Evolutionary conservation across 2,888 invertebrate genomes (phyloP), one percentile per base, ranked within the genome.

Genomic region (Eurytoma californica): DNA sequence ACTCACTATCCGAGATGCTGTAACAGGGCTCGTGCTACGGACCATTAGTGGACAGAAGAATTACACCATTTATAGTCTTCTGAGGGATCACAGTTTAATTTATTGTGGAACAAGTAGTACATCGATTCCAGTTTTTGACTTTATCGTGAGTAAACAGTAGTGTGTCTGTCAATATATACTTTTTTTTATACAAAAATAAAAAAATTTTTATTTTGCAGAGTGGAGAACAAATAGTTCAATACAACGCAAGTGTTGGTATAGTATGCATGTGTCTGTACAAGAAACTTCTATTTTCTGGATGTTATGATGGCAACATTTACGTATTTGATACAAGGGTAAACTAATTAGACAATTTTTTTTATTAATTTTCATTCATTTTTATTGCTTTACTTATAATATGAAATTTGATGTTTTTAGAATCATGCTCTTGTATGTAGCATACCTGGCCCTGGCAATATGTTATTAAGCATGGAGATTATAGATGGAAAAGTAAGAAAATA

Each of bases 221-320:
- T 84, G 95, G 95, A 1, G 88, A 90, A 39, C 92, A 94, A 86
- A 90, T 92, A 55, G 91, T 92, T n/a, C 90, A 91, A 55, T 92
- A 93, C 84, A 91, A 90, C 74, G 94, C 94, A 58, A 94, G 95
- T 61, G 94, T 94, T 86, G 95, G 95, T 18, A 94, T 95, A 66
- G 94, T 95, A 57, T 94, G 95, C 82, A 92, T 96, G 92, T 93
- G 93, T 79, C 91, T 94, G 69, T 92, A 92, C 61, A 92, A 93
- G 82, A 93, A 94, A 57, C 91, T 94, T 58, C 90, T 94, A 80
- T 92, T 93, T 90, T 94, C 94, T 61, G 95, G 95, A 83, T 95
- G 95, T 90, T 95, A 95, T 88, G 95, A 95, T 90, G 95, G 95
- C 80, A 94, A 93, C 87, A 93, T 96, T 84, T 95, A 95, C 88